Base-by-base conservation (phyloP, 2,888 invertebrate species). In the Dryocosmus kuriphilus region DNA sequence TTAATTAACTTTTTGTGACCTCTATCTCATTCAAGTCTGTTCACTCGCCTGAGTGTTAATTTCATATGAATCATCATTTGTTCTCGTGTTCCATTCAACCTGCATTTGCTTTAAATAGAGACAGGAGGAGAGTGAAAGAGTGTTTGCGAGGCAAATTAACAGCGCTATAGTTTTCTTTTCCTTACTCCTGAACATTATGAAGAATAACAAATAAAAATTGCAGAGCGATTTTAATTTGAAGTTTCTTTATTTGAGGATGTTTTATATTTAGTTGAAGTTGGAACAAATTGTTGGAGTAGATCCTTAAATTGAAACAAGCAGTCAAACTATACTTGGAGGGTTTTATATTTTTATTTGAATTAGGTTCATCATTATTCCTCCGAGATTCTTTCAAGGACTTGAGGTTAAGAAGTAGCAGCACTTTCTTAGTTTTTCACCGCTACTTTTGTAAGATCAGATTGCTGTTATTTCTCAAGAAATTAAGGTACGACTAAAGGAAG, bases 61-160 rank as follows among this genome's bases (percentile, higher is more conserved):
- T 71, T 71, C 32, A 71, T 51, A 71, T 51, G 30, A 51, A 71
- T 71, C 51, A 67, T 30, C 67, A 51, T 71, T 71, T 71, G 71
- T 71, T 71, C 51, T 71, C n/a, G n/a, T 32, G 30, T 51, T 46
- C 32, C 32, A 71, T 8, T 51, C n/a, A 71, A 30, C 14, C 51
- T 11, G 51, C 30, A n/a, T 22, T 71, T n/a, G 27, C 67, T 71
- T 71, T 9, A 46, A 71, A n/a, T 41, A 30, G n/a, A 30, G 1
- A 9, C 1, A 11, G 24, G 19, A 27, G 67, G 3, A 38, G 24
- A 67, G 24, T 35, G 19, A 19, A 51, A 51, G 9, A 19, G 67
- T 30, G 46, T 30, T 46, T 1, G n/a, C 46, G 9, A 51, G 51
- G 46, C 30, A 71, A 71, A 51, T 51, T 71, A 71, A 71, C 32